Conservation (phyloP, 2,113 vertebrate genomes). For the Microtus montanus region DNA sequence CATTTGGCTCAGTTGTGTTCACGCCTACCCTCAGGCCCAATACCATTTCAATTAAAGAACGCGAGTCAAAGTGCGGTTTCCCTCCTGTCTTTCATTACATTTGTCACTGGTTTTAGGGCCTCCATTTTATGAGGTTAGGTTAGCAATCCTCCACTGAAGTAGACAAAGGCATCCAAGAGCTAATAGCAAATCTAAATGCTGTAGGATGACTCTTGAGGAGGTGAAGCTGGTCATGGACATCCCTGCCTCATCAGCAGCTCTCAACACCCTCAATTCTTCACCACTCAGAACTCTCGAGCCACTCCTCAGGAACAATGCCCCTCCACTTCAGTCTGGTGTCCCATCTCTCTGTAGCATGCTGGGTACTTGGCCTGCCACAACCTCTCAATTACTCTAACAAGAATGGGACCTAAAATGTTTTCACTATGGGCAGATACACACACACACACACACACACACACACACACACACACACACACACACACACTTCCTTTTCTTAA, state of each 20-base stretch:
- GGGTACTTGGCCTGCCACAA: neutral
- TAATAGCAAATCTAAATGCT: neutral
- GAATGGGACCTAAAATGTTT: neutral
- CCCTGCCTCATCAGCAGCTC: neutral
- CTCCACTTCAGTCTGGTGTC: neutral
- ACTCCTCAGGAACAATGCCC: neutral
- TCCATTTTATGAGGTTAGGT: neutral
- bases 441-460: neutral
- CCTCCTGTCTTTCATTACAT: conserved; percentile 77
- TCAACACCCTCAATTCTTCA: neutral
- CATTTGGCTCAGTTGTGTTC: conserved; percentile 62
- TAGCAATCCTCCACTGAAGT: neutral
- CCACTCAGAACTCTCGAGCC: neutral
- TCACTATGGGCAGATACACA: neutral
- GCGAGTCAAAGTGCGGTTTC: conserved; percentile 57
- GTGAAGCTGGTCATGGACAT: neutral
- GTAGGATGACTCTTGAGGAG: neutral
- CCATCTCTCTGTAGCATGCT: neutral
- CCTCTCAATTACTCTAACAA: neutral
- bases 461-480: neutral
- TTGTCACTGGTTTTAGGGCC: conserved; percentile 67
- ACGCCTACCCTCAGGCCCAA: conserved; percentile 38
- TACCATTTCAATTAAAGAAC: conserved; percentile 68
- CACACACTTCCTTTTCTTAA: neutral
- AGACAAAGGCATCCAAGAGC: neutral